phyloP scores from a whole-genome alignment of 2,888 invertebrate genomes.

The Penaeus monodon region DNA sequence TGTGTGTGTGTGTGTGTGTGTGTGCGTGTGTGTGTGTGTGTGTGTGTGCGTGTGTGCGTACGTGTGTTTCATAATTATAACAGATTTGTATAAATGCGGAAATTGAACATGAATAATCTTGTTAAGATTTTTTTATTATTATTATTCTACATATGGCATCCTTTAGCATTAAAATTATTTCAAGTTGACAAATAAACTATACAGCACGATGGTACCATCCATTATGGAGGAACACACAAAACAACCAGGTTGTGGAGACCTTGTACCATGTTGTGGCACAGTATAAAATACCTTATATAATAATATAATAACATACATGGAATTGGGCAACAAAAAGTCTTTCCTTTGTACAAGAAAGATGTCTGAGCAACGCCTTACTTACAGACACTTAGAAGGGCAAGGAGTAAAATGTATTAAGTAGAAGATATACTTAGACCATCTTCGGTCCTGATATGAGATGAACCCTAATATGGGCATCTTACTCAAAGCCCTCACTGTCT shows the following conservation, averaged over 20 bases:
- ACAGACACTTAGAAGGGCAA: slow-evolving; percentile 53
- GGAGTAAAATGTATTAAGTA: slow-evolving; percentile 29
- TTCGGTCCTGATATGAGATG: slow-evolving; percentile 11
- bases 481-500: slow-evolving; percentile 55
- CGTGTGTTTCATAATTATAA: too few relatives aligned
- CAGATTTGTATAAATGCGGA: too few relatives aligned
- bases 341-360: slow-evolving; percentile 58
- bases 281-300: slow-evolving; percentile 62
- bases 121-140: slow-evolving; percentile 61
- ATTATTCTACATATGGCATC: slow-evolving; percentile 64
- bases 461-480: slow-evolving; percentile 31
- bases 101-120: slow-evolving; percentile 1
- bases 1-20: too few relatives aligned
- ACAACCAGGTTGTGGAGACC: slow-evolving; percentile 54
- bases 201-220: slow-evolving; percentile 60
- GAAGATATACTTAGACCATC: slow-evolving; percentile 1
- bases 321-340: slow-evolving; percentile 60
- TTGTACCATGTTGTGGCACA: slow-evolving; percentile 41
- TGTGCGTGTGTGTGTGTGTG: too few relatives aligned
- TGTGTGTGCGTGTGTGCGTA: too few relatives aligned
- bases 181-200: slow-evolving; percentile 62
- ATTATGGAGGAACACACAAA: slow-evolving; percentile 60
- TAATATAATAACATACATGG: slow-evolving; percentile 55
- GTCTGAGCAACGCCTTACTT: slow-evolving; percentile 61
- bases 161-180: slow-evolving; percentile 64